These are phyloP conservation scores for Druon quercuslanigerum DNA, from an alignment of 1,140 invertebrate species.

Conservation along the genomic window DNA sequence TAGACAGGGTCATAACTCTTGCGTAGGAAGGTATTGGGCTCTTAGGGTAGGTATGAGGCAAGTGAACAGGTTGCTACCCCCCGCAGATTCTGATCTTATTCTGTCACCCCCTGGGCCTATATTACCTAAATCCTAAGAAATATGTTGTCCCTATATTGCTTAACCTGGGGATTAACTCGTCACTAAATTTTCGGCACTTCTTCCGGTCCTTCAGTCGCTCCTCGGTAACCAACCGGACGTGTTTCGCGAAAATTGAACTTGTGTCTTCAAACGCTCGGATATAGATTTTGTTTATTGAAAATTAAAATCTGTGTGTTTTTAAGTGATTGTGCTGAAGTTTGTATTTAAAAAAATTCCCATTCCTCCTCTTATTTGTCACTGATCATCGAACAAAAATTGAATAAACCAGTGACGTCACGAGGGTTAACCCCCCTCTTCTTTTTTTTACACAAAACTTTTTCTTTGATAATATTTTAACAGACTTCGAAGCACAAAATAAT, in stretches of 20 bases:
- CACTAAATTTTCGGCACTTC: not conserved
- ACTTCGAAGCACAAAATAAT: no score
- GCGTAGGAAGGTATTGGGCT: conserved; percentile 46
- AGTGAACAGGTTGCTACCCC: conserved; percentile 63
- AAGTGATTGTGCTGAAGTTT: no score
- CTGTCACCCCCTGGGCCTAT: conserved; percentile 51
- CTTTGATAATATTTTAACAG: no score
- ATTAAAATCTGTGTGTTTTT: no score
- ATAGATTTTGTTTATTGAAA: not conserved
- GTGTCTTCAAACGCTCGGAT: not conserved
- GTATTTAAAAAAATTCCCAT: no score
- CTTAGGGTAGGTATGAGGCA: conserved; percentile 50
- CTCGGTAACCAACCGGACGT: conserved; percentile 33
- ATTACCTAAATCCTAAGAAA: conserved; percentile 51
- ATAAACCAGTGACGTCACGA: no score
- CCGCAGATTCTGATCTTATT: conserved; percentile 62
- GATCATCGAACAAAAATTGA: no score
- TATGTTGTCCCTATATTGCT: conserved; percentile 53
- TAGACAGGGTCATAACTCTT: conserved; percentile 66
- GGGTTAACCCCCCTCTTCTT: no score
- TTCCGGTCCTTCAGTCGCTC: conserved; percentile 45
- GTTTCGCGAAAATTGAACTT: conserved; percentile 14
- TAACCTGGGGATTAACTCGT: conserved; percentile 39
- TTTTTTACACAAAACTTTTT: no score
- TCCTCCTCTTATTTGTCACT: no score